Evolutionary conservation across 2,113 vertebrate species (phyloP).

Genomic region (Myotis lucifugus): DNA sequence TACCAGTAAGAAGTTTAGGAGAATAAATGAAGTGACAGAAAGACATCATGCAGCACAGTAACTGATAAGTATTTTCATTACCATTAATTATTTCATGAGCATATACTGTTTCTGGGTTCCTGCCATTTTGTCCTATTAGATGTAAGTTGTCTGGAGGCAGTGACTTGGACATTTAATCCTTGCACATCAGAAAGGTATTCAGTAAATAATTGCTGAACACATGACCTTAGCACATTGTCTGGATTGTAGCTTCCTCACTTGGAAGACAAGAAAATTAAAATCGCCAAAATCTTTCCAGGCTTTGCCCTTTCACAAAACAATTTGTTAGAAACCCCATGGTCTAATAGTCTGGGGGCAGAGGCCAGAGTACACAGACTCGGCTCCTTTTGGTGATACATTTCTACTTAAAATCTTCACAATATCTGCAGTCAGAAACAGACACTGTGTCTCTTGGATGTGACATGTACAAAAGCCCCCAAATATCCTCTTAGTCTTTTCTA

Average conservation of each 20-base stretch:
- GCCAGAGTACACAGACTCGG: neutral
- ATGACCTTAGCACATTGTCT: neutral
- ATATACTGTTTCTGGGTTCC: neutral
- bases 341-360: neutral
- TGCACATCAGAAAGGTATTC: constrained; percentile 1
- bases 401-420: neutral
- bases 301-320: neutral
- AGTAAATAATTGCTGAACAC: neutral
- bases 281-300: neutral
- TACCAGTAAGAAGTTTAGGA: neutral
- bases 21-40: neutral
- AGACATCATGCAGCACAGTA: neutral
- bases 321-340: neutral
- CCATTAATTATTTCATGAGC: neutral
- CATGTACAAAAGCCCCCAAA: constrained; percentile 17
- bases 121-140: neutral
- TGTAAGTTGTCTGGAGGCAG: neutral
- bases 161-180: neutral
- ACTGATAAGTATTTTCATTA: neutral
- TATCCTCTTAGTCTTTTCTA: neutral
- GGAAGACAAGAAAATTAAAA: neutral
- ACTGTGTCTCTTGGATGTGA: neutral
- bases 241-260: neutral
- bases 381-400: neutral
- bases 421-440: neutral